Evolutionary conservation across 2,113 vertebrate species (phyloP).

Genomic region (Chrysemys picta): DNA sequence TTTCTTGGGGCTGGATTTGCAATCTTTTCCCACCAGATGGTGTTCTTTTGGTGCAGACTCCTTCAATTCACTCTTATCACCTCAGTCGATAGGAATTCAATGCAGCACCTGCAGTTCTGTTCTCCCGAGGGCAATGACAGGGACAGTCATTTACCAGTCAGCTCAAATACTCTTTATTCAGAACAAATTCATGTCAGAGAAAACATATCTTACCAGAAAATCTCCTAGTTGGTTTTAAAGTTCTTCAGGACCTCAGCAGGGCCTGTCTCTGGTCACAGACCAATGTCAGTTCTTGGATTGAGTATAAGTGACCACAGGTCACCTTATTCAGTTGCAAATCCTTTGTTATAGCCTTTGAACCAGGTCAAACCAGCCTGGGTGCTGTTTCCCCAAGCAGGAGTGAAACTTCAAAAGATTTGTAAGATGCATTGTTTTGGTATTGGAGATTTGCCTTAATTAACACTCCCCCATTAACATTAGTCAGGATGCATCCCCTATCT

Average conservation of each 20-base stretch:
- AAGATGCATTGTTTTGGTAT: background rate
- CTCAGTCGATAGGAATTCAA: background rate
- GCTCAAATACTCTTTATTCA: background rate
- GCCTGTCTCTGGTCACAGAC: background rate
- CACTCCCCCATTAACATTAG: background rate
- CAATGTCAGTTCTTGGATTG: background rate
- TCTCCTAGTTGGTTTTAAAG: background rate
- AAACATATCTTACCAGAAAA: background rate
- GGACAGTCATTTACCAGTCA: background rate
- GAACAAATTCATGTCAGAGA: background rate
- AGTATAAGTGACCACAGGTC: too few species aligned
- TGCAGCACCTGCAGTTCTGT: background rate
- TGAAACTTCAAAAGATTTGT: background rate
- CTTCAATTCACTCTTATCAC: background rate
- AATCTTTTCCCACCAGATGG: background rate
- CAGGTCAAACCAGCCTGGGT: background rate
- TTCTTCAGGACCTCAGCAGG: background rate
- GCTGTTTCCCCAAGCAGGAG: background rate
- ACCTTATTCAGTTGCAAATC: background rate
- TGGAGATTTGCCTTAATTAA: background rate
- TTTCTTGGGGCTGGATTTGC: background rate
- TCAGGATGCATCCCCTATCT: background rate
- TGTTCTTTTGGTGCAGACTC: background rate
- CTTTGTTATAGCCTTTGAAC: background rate
- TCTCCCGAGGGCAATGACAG: background rate